Evolutionary conservation across 1,140 invertebrate genomes (phyloP).

Genomic region (Danaus plexippus): DNA sequence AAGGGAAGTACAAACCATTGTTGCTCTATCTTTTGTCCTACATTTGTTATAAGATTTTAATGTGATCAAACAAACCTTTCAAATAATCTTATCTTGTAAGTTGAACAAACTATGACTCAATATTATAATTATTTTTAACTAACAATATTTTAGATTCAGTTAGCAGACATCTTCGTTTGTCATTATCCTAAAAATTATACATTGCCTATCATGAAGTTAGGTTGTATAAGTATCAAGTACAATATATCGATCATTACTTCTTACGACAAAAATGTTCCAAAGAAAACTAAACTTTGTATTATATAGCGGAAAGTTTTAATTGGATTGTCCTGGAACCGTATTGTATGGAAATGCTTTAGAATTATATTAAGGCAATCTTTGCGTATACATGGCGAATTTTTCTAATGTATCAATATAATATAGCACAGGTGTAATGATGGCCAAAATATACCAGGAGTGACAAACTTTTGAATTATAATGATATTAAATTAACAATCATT

Average conservation of each 20-base stretch:
- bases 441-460: neutral
- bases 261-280: slow-evolving; percentile 8
- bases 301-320: slow-evolving; percentile 23
- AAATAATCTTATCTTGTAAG: too few species aligned
- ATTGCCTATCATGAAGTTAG: too few species aligned
- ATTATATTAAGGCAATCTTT: slow-evolving; percentile 10
- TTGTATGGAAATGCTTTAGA: slow-evolving; percentile 16
- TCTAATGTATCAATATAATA: slow-evolving; percentile 3
- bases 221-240: neutral
- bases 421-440: slow-evolving; percentile 2
- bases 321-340: slow-evolving; percentile 19
- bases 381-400: slow-evolving; percentile 8
- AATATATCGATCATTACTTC: slow-evolving; percentile 6
- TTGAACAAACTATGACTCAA: too few species aligned
- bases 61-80: neutral
- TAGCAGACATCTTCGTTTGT: neutral
- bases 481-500: too few species aligned
- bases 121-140: too few species aligned
- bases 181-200: neutral
- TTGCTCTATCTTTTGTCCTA: slow-evolving; percentile 17
- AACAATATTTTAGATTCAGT: too few species aligned
- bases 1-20: slow-evolving; percentile 10
- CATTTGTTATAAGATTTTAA: slow-evolving; percentile 1
- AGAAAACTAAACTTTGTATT: slow-evolving; percentile 16
- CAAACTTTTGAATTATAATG: neutral